Evolutionary conservation across 2,888 invertebrate species (phyloP), one percentile per base, ranked within the genome.

Genomic region (Dicyrtomina minuta): DNA sequence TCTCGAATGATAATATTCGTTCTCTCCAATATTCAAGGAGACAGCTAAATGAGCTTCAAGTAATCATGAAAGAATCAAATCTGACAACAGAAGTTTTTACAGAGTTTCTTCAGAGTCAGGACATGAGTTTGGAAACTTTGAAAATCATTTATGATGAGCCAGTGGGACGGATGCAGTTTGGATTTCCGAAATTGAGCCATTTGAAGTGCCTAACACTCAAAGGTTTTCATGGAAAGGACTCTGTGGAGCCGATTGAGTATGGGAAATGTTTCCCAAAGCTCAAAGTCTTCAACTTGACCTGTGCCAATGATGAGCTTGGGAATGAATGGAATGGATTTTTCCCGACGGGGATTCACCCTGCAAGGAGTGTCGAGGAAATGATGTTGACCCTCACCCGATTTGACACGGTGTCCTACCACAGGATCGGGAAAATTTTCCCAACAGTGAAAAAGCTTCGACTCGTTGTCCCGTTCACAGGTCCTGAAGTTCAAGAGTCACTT

Each of bases 121-220:
- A n/a, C 10, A 26, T 17, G 8, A 41, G n/a, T 17, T 17, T 66
- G 33, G 56, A 66, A 26, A 22, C 17, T 41, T 26, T 66, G 24
- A 66, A 66, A 44, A 66, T 66, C 17, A 56, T 66, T 44, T 66
- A 66, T 39, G 66, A 66, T 43, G 66, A 66, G 44, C 66, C 66
- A 12, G 6, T 43, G 10, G 66, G 66, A 20, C 22, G 22, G 10
- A 66, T 56, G 66, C 39, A 39, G 5, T 66, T 66, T 55, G 66
- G 56, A 22, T 56, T 66, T 24, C 66, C 66, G 26, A 10, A 15
- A 15, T 17, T 66, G 6, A n/a, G 15, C 2, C 1, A 44, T 20
- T 24, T 66, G 15, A 43, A 56, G 24, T 56, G 24, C 22, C 44
- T 66, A 56, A 56, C 66, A 10, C 26, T 66, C 17, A 66, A 66